phyloP scores from a whole-genome alignment of 2,113 vertebrate species.

The Thunnus thynnus region DNA sequence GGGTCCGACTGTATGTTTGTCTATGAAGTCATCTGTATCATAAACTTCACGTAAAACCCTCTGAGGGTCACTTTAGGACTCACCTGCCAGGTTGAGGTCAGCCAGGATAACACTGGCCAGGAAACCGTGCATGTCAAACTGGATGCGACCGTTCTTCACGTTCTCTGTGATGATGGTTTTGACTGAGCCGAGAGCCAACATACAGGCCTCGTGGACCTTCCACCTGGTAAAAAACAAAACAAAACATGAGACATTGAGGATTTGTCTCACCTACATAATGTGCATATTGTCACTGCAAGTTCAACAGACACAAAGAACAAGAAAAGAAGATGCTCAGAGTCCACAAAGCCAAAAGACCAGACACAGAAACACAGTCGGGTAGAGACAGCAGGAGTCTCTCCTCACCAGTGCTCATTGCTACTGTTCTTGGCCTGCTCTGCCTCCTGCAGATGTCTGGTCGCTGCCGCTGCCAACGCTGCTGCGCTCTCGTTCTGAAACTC shows the following conservation, averaged over 20 bases:
- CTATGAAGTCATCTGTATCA: no score
- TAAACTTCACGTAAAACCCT: no score
- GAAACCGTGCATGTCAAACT: slow-evolving; percentile 98
- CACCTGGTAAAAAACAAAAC: slow-evolving; percentile 85
- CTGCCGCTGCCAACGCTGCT: slow-evolving; percentile 93
- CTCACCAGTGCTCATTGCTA: slow-evolving; percentile 94
- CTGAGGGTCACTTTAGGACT: neutral
- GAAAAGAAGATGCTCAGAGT: neutral
- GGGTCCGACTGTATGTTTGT: no score
- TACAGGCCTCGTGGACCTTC: slow-evolving; percentile 98
- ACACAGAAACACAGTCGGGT: neutral
- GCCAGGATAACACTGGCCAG: slow-evolving; percentile 93
- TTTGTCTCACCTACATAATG: no score
- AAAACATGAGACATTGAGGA: neutral
- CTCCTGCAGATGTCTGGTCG: slow-evolving; percentile 95
- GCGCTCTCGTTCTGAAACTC: slow-evolving; percentile 99
- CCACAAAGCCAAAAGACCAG: neutral
- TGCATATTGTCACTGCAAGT: no score
- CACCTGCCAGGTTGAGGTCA: slow-evolving; percentile 95
- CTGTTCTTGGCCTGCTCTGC: slow-evolving; percentile 92
- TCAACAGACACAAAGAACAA: no score
- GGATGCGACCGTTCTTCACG: slow-evolving; percentile 93
- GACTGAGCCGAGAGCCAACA: slow-evolving; percentile 96
- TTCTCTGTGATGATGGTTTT: slow-evolving; percentile 96
- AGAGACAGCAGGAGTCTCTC: slow-evolving; percentile 2